Evolutionary conservation across 2,888 invertebrate species (phyloP), one percentile per base, ranked within the genome.

Genomic region (Julus scandinavius): DNA sequence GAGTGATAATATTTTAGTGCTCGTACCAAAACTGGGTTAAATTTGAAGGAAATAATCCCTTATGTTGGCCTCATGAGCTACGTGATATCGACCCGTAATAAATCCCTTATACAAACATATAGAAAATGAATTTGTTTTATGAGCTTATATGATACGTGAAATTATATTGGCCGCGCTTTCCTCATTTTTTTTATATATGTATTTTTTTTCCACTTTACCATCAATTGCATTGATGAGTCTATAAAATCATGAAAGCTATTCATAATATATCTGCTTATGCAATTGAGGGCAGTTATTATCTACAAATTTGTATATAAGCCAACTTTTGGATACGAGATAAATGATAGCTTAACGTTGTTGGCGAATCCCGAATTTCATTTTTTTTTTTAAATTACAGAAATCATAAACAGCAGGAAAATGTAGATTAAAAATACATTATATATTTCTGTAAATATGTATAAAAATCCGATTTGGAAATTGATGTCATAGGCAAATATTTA

Each of bases 201-300:
- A n/a, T 45, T 45, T 45, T 45, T 45, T 5, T 45, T 45, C 4
- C 58, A 17, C 58, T 54, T 54, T n/a, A 3, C 63, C 63, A n/a
- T 63, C n/a, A 17, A 29, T 20, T 29, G 29, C 2, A 29, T 72
- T 72, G 7, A 72, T 72, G 72, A 9, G 72, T 6, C 5, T 72
- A 72, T 72, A 72, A 72, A 72, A 72, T 72, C 72, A 72, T 29
- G 7, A 20, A 7, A 20, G 5, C 72, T 29, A 29, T 72, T 29
- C 72, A 72, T 29, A 72, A n/a, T n/a, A 72, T 72, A 72, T 72
- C 72, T 72, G 29, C 72, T 7, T 72, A 29, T 29, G 72, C 72
- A 6, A 72, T 72, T 72, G 72, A 72, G 72, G 72, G 29, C 72
- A 72, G 20, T 72, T 72, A 72, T 72, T 72, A 72, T 72, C 72